Base-by-base conservation (phyloP, 2,888 invertebrate genomes). In the Steinernema carpocapsae region DNA sequence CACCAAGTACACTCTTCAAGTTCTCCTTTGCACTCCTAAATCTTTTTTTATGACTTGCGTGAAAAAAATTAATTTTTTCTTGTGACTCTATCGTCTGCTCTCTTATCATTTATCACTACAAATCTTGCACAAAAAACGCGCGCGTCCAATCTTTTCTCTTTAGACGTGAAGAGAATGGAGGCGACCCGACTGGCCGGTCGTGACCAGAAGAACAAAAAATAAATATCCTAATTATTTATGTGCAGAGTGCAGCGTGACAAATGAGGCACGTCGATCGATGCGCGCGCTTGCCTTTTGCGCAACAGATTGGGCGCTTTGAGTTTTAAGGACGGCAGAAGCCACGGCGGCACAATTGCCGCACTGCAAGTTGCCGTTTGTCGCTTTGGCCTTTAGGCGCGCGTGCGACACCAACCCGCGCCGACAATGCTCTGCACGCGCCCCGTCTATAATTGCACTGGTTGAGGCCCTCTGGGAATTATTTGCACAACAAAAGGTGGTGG, bases 401-500 rank as follows among this genome's bases (percentile, higher is more conserved):
- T 17, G 64, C 64, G 64, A 64, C 64, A 64, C 10, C 64, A 19
- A 56, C 24, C 56, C 56, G 24, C 6, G 37, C 37, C 48, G 4
- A 1, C 12, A 10, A 22, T 22, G 19, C 10, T n/a, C 52, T 10
- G 37, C 37, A 10, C 37, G 37, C 10, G 22, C 19, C 12, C 24
- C 52, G 52, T n/a, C 29, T 26, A 37, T 64, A 64, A 64, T 64
- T 64, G 64, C 64, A 17, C 32, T 26, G 48, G 64, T 1, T 17
- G n/a, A 37, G 29, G 64, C 64, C 64, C 64, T 64, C 19, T 17
- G 64, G 64, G 64, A 64, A 64, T 64, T 64, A 64, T 64, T 64
- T 32, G 64, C 64, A 64, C 64, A 64, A 64, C 64, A 64, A 64
- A 64, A 64, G 64, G 64, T 64, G 64, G 64, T 26, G 52, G 52